These are phyloP conservation scores for Hermetia illucens DNA, from an alignment of 1,140 invertebrate species.

Conservation along the genomic window DNA sequence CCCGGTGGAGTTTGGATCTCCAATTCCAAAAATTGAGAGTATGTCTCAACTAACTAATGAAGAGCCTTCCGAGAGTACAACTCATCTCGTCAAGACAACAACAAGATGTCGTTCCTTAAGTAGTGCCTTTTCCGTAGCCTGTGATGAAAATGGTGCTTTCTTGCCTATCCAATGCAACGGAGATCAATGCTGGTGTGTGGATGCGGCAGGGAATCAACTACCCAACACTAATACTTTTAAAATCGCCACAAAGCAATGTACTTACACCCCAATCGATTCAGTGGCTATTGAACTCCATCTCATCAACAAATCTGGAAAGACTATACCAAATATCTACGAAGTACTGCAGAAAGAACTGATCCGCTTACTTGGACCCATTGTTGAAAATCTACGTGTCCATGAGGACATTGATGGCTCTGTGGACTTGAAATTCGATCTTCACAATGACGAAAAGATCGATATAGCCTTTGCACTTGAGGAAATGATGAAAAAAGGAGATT, in stretches of 20 bases:
- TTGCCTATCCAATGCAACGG: slow-evolving; percentile 57
- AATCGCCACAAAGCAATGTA: slow-evolving; percentile 29
- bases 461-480: slow-evolving; percentile 26
- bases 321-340: slow-evolving; percentile 23
- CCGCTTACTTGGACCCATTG: slow-evolving; percentile 18
- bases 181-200: slow-evolving; percentile 64
- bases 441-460: slow-evolving; percentile 24
- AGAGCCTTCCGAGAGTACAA: slow-evolving; percentile 12
- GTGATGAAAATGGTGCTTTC: slow-evolving; percentile 53
- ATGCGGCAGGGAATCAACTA: slow-evolving; percentile 67
- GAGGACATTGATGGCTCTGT: slow-evolving; percentile 26
- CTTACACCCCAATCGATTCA: slow-evolving; percentile 20
- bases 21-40: slow-evolving; percentile 21
- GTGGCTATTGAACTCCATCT: slow-evolving; percentile 26
- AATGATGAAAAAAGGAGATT: slow-evolving; percentile 15
- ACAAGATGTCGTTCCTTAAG: slow-evolving; percentile 49
- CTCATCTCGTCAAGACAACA: slow-evolving; percentile 19
- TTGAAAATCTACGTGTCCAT: slow-evolving; percentile 28
- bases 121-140: slow-evolving; percentile 39
- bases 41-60: slow-evolving; percentile 30
- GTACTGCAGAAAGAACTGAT: slow-evolving; percentile 18
- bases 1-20: slow-evolving; percentile 4
- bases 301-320: slow-evolving; percentile 13
- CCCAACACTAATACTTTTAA: slow-evolving; percentile 45
- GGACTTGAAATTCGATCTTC: slow-evolving; percentile 23